Conservation (phyloP, 2,113 vertebrate genomes). For the Penelope pileata region DNA sequence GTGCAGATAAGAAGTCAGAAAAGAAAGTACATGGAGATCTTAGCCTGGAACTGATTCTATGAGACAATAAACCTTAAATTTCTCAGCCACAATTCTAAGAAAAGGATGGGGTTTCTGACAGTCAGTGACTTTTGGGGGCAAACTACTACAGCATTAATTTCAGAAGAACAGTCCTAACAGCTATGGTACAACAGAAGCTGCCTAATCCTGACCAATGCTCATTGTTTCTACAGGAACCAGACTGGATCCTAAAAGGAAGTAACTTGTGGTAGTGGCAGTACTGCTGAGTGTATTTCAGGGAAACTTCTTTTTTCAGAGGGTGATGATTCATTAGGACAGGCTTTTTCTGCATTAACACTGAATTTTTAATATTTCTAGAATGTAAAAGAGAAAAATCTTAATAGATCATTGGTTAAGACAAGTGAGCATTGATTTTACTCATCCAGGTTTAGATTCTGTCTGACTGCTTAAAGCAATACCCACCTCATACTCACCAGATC, state of each 20-base stretch:
- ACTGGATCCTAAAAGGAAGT: neutral
- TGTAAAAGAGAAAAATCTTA: neutral
- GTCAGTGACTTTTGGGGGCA: neutral
- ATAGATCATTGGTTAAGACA: neutral
- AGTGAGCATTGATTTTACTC: neutral
- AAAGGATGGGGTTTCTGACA: neutral
- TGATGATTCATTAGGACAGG: neutral
- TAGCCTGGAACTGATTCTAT: neutral
- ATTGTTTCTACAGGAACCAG: neutral
- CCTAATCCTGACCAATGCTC: accelerated
- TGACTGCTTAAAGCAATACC: neutral
- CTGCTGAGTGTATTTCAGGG: neutral
- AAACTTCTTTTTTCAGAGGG: neutral
- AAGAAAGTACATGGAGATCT: neutral
- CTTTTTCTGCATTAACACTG: neutral
- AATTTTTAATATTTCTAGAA: neutral
- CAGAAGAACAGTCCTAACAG: neutral
- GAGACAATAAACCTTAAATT: neutral
- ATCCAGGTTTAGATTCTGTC: neutral
- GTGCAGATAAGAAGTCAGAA: neutral
- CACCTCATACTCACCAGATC: neutral
- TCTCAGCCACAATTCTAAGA: neutral
- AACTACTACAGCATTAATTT: neutral
- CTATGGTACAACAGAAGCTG: neutral
- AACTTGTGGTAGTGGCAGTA: neutral